Evolutionary conservation across 2,113 vertebrate genomes (phyloP), one percentile per base, ranked within the genome.

Genomic region (Pangasianodon gigas): DNA sequence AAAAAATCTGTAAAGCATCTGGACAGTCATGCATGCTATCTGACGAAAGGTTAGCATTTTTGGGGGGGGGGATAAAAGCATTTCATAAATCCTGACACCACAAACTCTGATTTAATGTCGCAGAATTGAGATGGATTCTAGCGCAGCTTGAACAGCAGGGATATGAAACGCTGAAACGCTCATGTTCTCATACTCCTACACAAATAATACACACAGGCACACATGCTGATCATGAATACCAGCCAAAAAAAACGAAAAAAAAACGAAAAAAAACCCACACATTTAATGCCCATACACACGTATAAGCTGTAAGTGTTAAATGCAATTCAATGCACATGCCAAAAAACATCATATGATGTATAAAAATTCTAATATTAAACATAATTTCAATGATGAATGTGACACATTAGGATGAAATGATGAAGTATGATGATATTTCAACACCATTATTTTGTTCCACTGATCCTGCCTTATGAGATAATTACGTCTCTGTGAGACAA

Each of bases 381-480:
- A 32, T 19, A 0, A 3, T 56, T 88, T 67, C 4, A 58, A 26
- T 67, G 77, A 88, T 51, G 29, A 52, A 88, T 67, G 77, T n/a
- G 26, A 44, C 7, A 13, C 74, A n/a, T 37, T 74, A 26, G 13
- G 37, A 83, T 51, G 52, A 51, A 74, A 62, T 41, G 52, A 65
- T 32, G 62, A 60, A 90, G 84, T 32, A 14, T 9, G 44, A 88
- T 32, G 44, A 86, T 86, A 86, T 80, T 67, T 79, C 83, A 84
- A 10, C 65, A 84, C 52, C 52, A 11, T 84, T 67, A 44, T 89
- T 85, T 74, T 69, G 46, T 56, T 88, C 79, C 46, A 52, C 87
- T 26, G 44, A 67, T 82, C 11, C n/a, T 46, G 87, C 62, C 51
- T 83, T 71, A 71, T 84, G 80, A 88, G 67, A 88, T 84, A 71